Conservation (phyloP, 2,113 vertebrate genomes). For the Recurvirostra avosetta region DNA sequence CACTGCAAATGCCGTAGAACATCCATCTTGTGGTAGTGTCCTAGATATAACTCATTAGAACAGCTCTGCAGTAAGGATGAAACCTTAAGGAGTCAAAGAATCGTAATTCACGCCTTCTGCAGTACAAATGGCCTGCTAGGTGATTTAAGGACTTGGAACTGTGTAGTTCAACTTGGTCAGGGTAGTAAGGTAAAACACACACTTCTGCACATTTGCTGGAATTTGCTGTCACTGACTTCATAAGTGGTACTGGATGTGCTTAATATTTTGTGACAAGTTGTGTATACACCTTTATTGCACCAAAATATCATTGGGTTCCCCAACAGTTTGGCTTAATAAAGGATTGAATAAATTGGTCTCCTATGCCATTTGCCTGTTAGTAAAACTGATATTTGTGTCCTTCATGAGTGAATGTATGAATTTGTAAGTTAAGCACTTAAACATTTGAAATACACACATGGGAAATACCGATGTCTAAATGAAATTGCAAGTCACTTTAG, state of each 20-base stretch:
- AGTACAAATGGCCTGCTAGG: constrained; percentile 17
- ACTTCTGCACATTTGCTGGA: constrained; percentile 23
- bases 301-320: not conserved
- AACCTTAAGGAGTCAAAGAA: constrained; percentile 58
- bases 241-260: not conserved
- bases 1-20: constrained; percentile 5
- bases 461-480: not conserved
- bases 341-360: not conserved
- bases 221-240: not conserved
- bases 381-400: not conserved
- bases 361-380: not conserved
- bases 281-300: not conserved
- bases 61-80: constrained; percentile 38
- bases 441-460: not conserved
- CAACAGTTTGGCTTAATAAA: not conserved
- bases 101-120: constrained; percentile 45
- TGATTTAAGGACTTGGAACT: constrained; percentile 58
- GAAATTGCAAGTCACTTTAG: not conserved
- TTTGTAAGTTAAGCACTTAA: not conserved
- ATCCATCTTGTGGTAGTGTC: not conserved
- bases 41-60: constrained; percentile 20
- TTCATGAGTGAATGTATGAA: not conserved
- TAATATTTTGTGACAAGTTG: not conserved
- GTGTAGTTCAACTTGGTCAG: not conserved
- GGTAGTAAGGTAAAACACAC: constrained; percentile 22